These are phyloP conservation scores for Leptogaster cylindrica DNA, from an alignment of 2,888 invertebrate species.

Conservation along the genomic window DNA sequence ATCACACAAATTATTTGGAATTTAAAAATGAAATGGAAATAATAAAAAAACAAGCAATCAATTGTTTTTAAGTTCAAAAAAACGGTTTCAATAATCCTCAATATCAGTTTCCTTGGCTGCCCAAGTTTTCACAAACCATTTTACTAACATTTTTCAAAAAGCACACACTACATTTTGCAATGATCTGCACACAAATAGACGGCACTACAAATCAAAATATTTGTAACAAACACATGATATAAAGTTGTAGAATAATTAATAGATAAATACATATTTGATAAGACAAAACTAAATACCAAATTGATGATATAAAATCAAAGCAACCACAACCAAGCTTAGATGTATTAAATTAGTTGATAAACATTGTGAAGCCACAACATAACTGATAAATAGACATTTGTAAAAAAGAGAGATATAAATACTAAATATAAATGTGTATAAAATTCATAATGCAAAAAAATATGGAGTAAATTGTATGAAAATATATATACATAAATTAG, in stretches of 20 bases:
- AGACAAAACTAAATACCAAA: constrained; percentile 7
- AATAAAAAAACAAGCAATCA: no score
- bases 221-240: background rate
- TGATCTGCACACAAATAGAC: background rate
- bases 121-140: no score
- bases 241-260: background rate
- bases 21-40: no score
- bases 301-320: constrained; percentile 2
- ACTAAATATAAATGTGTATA: constrained; percentile 12
- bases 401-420: constrained; percentile 24
- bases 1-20: no score
- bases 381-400: constrained; percentile 17
- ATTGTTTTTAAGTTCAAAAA: no score
- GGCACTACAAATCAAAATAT: constrained; percentile 9
- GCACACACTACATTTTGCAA: background rate
- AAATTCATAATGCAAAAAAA: constrained; percentile 1
- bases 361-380: background rate
- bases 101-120: no score
- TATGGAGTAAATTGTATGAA: background rate
- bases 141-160: no score
- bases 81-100: no score
- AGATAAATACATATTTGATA: constrained; percentile 1
- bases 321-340: constrained; percentile 13
- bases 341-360: background rate
- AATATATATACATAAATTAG: constrained; percentile 9